Percentiles rank a stretch among this genome's conserved stretches.
These are phyloP conservation scores for Siniperca undulata DNA, from an alignment of 2,797 vertebrate species.

Conservation along the genomic window DNA sequence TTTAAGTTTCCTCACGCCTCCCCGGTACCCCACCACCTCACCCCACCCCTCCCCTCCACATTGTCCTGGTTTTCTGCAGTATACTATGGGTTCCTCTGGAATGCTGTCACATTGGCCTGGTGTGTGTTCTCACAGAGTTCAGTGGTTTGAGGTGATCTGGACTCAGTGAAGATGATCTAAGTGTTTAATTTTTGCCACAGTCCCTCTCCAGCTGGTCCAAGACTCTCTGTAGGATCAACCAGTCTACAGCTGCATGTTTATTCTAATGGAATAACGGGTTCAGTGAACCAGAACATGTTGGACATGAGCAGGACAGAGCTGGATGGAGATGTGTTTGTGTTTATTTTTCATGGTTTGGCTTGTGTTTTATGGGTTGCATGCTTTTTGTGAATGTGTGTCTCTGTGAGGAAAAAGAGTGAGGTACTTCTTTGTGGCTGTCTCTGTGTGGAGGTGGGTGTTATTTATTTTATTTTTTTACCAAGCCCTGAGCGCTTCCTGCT, in stretches of 20 bases:
- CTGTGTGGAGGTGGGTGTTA: constrained; percentile 41
- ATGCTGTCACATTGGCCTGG: constrained; percentile 71
- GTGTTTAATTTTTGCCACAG: constrained; percentile 55
- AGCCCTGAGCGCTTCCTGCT: constrained; percentile 61
- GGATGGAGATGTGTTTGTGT: constrained; percentile 75
- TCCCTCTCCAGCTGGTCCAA: constrained; percentile 80
- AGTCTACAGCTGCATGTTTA: constrained; percentile 9
- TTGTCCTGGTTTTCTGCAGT: constrained; percentile 63
- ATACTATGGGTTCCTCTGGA: constrained; percentile 76
- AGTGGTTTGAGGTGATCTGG: constrained; percentile 61
- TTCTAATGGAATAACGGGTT: constrained; percentile 2
- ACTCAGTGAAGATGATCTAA: constrained; percentile 45
- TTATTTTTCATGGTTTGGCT: constrained; percentile 50
- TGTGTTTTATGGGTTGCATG: constrained; percentile 70
- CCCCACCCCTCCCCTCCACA: constrained; percentile 13
- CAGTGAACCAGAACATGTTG: constrained; percentile 16
- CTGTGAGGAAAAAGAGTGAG: constrained; percentile 22
- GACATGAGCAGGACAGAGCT: constrained; percentile 72
- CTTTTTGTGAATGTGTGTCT: constrained; percentile 39
- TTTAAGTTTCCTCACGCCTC: constrained; percentile 34
- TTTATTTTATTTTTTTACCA: neutral
- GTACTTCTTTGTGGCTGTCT: constrained; percentile 33
- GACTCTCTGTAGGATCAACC: constrained; percentile 31
- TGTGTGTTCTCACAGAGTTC: constrained; percentile 63
- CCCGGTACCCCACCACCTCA: neutral